Evolutionary conservation across 2,113 vertebrate genomes (phyloP).

Genomic region (Apus apus): DNA sequence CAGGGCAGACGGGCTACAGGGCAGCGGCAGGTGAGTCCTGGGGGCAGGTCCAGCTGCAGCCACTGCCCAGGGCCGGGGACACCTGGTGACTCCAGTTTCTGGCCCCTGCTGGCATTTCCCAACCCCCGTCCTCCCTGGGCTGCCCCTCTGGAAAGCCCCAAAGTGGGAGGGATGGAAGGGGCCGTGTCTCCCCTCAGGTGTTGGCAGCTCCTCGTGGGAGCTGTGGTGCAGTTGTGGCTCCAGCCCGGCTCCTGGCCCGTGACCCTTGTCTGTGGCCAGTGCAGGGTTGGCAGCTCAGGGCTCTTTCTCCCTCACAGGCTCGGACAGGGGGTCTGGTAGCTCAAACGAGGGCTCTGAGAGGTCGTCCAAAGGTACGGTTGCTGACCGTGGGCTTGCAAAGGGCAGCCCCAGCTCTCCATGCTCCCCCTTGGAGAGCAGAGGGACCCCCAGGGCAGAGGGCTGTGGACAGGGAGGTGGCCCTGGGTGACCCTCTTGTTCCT

Average conservation of each 20-base stretch:
- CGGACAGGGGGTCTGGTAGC: not conserved
- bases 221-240: too few relatives aligned
- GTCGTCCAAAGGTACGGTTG: not conserved
- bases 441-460: not conserved
- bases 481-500: not conserved
- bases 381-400: not conserved
- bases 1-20: not conserved
- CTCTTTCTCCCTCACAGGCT: not conserved
- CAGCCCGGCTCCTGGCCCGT: not conserved
- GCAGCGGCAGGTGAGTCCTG: rapidly evolving
- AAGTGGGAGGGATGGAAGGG: too few relatives aligned
- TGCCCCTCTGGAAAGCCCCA: not conserved
- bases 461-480: not conserved
- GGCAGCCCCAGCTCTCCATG: too few relatives aligned
- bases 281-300: not conserved
- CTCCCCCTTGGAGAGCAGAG: not conserved
- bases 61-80: rapidly evolving
- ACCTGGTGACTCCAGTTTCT: not conserved
- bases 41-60: not conserved
- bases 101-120: not conserved
- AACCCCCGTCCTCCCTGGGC: not conserved
- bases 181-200: not conserved
- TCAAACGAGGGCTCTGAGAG: too few relatives aligned
- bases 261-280: not conserved
- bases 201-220: not conserved